Conservation (phyloP, 2,797 vertebrate species). For the Lagocephalus sceleratus region DNA sequence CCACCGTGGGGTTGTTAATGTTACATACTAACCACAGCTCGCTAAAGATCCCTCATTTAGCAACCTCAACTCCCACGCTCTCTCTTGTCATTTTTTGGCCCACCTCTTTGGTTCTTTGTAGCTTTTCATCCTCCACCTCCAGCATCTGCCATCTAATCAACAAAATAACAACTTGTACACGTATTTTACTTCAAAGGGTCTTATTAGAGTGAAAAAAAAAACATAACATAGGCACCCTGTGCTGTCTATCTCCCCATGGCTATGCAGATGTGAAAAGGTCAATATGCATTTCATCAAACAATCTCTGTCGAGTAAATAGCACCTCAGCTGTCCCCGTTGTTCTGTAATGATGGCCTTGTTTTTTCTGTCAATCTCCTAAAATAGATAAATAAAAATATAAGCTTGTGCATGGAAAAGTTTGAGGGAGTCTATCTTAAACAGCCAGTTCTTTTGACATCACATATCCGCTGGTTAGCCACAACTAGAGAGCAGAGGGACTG, state of each 20-base stretch:
- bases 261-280: slow-evolving; percentile 18
- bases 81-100: slow-evolving; percentile 54
- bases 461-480: slow-evolving; percentile 43
- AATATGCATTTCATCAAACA: slow-evolving; percentile 13
- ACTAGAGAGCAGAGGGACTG: slow-evolving; percentile 30
- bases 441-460: slow-evolving; percentile 43
- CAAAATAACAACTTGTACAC: slow-evolving; percentile 29
- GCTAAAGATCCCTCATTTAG: slow-evolving; percentile 56
- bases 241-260: slow-evolving; percentile 4
- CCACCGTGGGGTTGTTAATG: slow-evolving; percentile 70
- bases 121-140: slow-evolving; percentile 29
- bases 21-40: slow-evolving; percentile 64
- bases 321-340: slow-evolving; percentile 22
- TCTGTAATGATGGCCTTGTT: slow-evolving; percentile 11
- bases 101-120: slow-evolving; percentile 48
- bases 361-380: slow-evolving; percentile 1
- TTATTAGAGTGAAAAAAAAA: background rate
- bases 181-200: slow-evolving; percentile 19
- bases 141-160: slow-evolving; percentile 37
- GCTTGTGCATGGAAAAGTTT: slow-evolving; percentile 28
- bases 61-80: slow-evolving; percentile 63
- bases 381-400: slow-evolving; percentile 29
- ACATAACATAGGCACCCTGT: too few species aligned
- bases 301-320: background rate
- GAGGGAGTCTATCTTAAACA: slow-evolving; percentile 22